phyloP scores from a whole-genome alignment of 2,113 vertebrate species.

The Daphoenositta chrysoptera region DNA sequence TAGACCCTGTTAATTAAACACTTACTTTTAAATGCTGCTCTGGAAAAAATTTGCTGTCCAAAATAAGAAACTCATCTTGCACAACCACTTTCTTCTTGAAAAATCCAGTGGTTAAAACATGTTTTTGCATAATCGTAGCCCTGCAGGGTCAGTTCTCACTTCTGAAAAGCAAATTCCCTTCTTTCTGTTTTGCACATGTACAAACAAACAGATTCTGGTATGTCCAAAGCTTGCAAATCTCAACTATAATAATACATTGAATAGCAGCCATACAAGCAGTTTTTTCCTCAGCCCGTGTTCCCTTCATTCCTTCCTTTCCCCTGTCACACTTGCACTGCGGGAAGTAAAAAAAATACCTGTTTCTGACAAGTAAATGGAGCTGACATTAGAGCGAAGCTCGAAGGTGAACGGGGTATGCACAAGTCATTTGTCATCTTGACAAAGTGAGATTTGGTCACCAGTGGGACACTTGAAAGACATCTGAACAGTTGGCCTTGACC shows the following conservation, averaged over 20 bases:
- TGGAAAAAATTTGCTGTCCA: background rate
- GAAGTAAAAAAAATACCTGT: slow-evolving; percentile 60
- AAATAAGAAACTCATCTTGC: background rate
- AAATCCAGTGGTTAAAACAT: background rate
- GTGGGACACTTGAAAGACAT: slow-evolving; percentile 71
- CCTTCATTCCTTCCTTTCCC: background rate
- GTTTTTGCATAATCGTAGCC: background rate
- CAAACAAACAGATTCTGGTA: slow-evolving; percentile 6
- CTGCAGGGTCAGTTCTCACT: background rate
- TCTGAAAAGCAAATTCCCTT: background rate
- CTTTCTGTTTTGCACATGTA: background rate
- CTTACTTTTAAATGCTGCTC: slow-evolving; percentile 13
- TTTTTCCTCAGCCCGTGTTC: background rate
- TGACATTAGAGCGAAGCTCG: slow-evolving; percentile 22
- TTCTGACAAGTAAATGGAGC: slow-evolving; percentile 59
- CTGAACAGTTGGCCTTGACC: slow-evolving; percentile 63
- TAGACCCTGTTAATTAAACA: background rate
- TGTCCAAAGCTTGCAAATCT: background rate
- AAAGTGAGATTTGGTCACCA: slow-evolving; percentile 69
- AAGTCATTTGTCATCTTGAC: slow-evolving; percentile 73
- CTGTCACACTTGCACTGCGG: background rate
- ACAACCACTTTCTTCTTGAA: background rate
- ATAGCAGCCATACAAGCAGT: background rate
- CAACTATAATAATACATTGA: background rate
- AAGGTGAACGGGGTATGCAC: background rate